phyloP scores from a whole-genome alignment of 2,113 vertebrate genomes.

The Brachypodius melanocephalos region DNA sequence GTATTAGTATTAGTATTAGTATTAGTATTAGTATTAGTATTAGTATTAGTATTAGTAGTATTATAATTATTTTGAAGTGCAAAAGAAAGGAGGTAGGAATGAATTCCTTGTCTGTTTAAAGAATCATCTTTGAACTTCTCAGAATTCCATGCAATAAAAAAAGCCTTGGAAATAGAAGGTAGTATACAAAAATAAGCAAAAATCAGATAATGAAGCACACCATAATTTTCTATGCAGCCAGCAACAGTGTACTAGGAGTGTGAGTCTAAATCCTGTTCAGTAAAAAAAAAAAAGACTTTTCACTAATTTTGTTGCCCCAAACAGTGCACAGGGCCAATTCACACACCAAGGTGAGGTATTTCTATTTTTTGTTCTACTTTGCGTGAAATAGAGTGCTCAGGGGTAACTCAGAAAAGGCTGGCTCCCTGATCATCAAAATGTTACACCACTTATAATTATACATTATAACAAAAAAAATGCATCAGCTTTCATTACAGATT shows the following conservation, averaged over 20 bases:
- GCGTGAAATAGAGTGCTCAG: accelerated
- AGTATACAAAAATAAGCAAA: not conserved
- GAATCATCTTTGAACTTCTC: not conserved
- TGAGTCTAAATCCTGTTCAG: not conserved
- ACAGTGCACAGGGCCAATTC: not conserved
- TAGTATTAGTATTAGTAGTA: not conserved
- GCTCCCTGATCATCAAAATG: not conserved
- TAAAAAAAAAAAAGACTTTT: not conserved
- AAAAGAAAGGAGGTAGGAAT: not conserved
- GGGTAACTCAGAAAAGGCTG: not conserved
- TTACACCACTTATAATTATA: no score
- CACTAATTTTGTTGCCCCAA: not conserved
- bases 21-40: no score
- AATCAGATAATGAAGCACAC: not conserved
- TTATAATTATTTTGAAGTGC: not conserved
- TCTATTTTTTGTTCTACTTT: not conserved
- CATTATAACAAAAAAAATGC: not conserved
- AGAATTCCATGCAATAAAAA: not conserved
- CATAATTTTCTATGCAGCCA: not conserved
- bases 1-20: no score
- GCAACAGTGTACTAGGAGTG: not conserved
- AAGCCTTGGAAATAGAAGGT: not conserved
- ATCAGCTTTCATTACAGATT: not conserved
- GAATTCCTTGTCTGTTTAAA: not conserved
- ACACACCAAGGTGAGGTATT: accelerated